Percentiles rank a stretch among this genome's conserved stretches.
Evolutionary conservation across 30 jellyfish, hydroid and myxozoan genomes (phyloP).

Genomic region (Aurelia sp.): DNA sequence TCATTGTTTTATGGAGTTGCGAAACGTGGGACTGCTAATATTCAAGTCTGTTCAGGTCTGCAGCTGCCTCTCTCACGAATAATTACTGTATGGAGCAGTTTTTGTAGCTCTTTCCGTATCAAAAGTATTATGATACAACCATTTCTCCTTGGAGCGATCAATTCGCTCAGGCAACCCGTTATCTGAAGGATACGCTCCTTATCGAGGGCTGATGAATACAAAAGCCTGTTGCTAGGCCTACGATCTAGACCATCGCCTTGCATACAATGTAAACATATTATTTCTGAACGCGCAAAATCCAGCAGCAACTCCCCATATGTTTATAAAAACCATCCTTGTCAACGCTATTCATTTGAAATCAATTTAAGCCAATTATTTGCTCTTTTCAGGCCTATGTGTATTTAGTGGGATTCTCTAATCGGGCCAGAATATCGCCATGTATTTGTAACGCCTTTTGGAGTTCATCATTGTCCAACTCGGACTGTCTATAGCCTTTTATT

Average conservation of each 20-base stretch:
- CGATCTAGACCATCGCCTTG: neutral
- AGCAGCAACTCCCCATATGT: too few species aligned
- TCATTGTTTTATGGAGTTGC: neutral
- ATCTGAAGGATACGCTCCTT: too few species aligned
- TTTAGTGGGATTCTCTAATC: slow-evolving; percentile 91
- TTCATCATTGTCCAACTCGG: slow-evolving; percentile 82
- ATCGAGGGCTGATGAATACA: too few species aligned
- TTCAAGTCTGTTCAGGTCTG: neutral
- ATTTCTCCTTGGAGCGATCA: too few species aligned
- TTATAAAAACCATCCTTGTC: slow-evolving; percentile 9
- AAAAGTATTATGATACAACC: too few species aligned
- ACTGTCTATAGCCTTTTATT: slow-evolving; percentile 72
- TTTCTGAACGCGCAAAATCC: too few species aligned
- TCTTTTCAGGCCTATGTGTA: slow-evolving; percentile 35
- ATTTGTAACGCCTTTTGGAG: slow-evolving; percentile 76
- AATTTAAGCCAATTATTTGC: slow-evolving; percentile 24
- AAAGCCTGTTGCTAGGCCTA: slow-evolving; percentile 4
- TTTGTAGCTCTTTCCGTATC: too few species aligned
- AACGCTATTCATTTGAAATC: slow-evolving; percentile 13
- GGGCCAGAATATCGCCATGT: slow-evolving; percentile 94
- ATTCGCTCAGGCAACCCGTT: too few species aligned
- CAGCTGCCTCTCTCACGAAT: neutral
- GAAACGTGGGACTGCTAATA: slow-evolving; percentile 2
- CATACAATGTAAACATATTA: too few species aligned
- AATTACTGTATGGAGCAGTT: too few species aligned